Evolutionary conservation across 2,888 invertebrate genomes (phyloP).

Genomic region (Drosophila aldrichi): DNA sequence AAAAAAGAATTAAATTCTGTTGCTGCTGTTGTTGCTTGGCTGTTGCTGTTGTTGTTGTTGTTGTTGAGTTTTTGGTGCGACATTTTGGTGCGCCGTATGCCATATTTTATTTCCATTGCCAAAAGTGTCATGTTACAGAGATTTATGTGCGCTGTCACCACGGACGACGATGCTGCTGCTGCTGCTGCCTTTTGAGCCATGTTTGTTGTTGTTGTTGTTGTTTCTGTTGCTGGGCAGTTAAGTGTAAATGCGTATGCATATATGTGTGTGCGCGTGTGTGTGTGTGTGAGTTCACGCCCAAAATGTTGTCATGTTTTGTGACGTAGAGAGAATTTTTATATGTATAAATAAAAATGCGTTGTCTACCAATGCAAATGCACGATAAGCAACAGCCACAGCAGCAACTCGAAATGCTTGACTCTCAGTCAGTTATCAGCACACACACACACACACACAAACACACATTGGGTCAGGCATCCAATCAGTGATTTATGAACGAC

Average conservation of each 20-base stretch:
- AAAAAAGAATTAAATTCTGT: background rate
- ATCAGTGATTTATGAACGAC: slow-evolving; percentile 67
- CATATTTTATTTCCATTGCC: slow-evolving; percentile 85
- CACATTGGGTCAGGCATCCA: slow-evolving; percentile 39
- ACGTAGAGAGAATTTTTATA: slow-evolving; percentile 59
- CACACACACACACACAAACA: slow-evolving; percentile 13
- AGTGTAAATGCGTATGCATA: slow-evolving; percentile 16
- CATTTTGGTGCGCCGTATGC: slow-evolving; percentile 81
- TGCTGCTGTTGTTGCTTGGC: slow-evolving; percentile 31
- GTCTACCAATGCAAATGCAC: slow-evolving; percentile 76
- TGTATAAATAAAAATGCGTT: slow-evolving; percentile 61
- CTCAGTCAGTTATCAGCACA: slow-evolving; percentile 66
- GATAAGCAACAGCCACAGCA: slow-evolving; percentile 52
- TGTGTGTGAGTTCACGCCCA: slow-evolving; percentile 67
- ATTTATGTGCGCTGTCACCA: slow-evolving; percentile 83
- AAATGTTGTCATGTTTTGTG: slow-evolving; percentile 76
- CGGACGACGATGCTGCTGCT: slow-evolving; percentile 53
- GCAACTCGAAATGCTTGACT: slow-evolving; percentile 44
- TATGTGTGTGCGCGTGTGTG: slow-evolving; percentile 26
- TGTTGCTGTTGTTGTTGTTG: slow-evolving; percentile 30
- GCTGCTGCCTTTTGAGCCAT: slow-evolving; percentile 66
- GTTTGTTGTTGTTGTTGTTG: slow-evolving; percentile 45
- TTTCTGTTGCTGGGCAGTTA: slow-evolving; percentile 21
- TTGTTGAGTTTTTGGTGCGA: slow-evolving; percentile 72
- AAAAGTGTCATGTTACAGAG: slow-evolving; percentile 85